Percentiles rank a stretch among this genome's conserved stretches.
Evolutionary conservation across 1,140 invertebrate species (phyloP).

Genomic region (Cyclina sinensis): DNA sequence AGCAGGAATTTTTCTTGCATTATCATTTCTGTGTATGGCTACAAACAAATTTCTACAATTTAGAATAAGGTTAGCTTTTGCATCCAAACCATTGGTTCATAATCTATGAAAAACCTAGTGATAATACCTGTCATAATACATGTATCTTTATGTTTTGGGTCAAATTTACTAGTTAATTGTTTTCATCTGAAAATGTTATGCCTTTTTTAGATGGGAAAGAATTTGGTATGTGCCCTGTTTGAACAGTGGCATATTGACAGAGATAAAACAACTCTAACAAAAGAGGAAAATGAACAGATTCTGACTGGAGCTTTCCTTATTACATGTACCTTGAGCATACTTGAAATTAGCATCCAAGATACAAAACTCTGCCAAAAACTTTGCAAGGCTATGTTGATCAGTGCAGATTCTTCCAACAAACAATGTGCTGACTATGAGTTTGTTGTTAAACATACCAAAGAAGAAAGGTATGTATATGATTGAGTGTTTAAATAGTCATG

Average conservation of each 20-base stretch:
- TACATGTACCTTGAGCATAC: background rate
- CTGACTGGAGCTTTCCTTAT: background rate
- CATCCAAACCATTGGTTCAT: too few species aligned
- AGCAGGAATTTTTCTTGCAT: too few species aligned
- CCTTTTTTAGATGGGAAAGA: background rate
- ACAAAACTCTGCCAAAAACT: background rate
- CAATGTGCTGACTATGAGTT: background rate
- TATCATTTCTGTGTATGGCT: too few species aligned
- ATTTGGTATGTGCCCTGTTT: background rate
- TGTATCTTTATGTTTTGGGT: too few species aligned
- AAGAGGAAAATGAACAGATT: background rate
- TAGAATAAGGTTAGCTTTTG: too few species aligned
- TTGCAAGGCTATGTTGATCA: slow-evolving; percentile 11
- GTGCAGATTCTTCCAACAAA: background rate
- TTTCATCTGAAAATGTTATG: background rate
- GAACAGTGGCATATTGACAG: background rate
- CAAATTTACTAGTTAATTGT: too few species aligned
- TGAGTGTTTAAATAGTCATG: too few species aligned
- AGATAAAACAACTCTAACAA: background rate
- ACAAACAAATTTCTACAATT: too few species aligned
- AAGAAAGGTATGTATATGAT: slow-evolving; percentile 16
- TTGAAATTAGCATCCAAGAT: background rate
- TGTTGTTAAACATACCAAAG: background rate
- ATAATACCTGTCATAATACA: too few species aligned
- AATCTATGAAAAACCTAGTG: too few species aligned